Conservation (phyloP, 2,888 invertebrate species). For the Torymus texanus region DNA sequence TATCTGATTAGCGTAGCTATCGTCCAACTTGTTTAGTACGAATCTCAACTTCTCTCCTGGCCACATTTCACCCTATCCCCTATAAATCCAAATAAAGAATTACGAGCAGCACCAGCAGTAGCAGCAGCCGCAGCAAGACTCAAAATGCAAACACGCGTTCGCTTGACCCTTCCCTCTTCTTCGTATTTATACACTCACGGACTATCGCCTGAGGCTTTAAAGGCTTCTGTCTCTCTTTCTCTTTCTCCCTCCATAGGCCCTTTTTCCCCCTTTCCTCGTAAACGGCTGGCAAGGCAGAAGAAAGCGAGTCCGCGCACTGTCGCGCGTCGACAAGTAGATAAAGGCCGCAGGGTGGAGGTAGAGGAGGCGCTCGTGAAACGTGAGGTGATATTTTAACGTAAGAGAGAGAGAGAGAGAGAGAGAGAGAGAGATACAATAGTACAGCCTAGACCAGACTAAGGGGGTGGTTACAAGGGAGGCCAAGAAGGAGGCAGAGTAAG, state of each 20-base stretch:
- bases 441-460: too few species aligned
- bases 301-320: constrained; percentile 45
- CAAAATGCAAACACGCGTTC: constrained; percentile 48
- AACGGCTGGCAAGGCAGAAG: constrained; percentile 23
- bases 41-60: too few species aligned
- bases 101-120: constrained; percentile 15
- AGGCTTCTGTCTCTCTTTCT: not conserved
- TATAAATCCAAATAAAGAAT: constrained; percentile 44
- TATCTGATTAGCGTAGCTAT: too few species aligned
- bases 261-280: constrained; percentile 19
- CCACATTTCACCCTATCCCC: not conserved
- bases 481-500: constrained; percentile 65
- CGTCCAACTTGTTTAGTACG: too few species aligned
- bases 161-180: constrained; percentile 24
- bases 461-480: not conserved
- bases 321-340: constrained; percentile 55
- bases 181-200: not conserved
- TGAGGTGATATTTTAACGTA: constrained; percentile 71
- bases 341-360: constrained; percentile 23
- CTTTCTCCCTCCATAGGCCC: not conserved
- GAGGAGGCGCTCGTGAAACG: constrained; percentile 22
- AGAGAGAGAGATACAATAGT: constrained; percentile 39
- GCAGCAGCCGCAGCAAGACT: not conserved
- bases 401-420: constrained; percentile 62
- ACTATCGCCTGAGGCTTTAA: not conserved